Evolutionary conservation across 2,888 invertebrate genomes (phyloP).

Genomic region (Trichacis sp.): DNA sequence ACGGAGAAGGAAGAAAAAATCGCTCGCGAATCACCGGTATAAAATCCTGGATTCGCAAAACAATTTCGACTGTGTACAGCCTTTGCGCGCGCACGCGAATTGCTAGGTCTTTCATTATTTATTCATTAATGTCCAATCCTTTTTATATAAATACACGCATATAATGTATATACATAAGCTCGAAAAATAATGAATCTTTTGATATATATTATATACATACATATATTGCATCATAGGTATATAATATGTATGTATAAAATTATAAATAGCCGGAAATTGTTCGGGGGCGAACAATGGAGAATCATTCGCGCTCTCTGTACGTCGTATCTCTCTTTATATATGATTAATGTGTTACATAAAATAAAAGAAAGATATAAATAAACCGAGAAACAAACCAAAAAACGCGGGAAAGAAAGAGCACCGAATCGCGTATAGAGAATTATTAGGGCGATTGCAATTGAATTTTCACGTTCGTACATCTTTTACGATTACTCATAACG

Average conservation of each 20-base stretch:
- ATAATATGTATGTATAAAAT: conserved; percentile 31
- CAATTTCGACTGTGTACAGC: no score
- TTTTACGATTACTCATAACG: conserved; percentile 53
- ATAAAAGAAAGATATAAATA: conserved; percentile 45
- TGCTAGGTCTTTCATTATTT: conserved; percentile 39
- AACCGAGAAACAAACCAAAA: no score
- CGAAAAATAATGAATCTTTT: conserved; percentile 44
- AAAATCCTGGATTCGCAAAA: no score
- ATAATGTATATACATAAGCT: conserved; percentile 52
- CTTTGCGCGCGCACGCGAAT: conserved; percentile 42
- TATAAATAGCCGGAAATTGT: conserved; percentile 36
- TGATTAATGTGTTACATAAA: conserved; percentile 56
- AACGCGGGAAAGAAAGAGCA: conserved; percentile 32
- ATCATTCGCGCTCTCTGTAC: conserved; percentile 59
- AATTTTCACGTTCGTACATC: conserved; percentile 67
- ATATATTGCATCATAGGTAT: conserved; percentile 21
- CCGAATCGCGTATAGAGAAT: conserved; percentile 30
- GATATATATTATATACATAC: conserved; percentile 37
- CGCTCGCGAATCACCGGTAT: conserved; percentile 34
- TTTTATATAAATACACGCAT: conserved; percentile 48
- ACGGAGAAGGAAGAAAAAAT: conserved; percentile 9
- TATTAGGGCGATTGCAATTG: conserved; percentile 47
- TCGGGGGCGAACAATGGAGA: conserved; percentile 26
- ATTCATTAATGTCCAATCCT: conserved; percentile 46
- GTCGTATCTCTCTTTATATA: conserved; percentile 63